phyloP scores from a whole-genome alignment of 2,888 invertebrate genomes.

The Galerucella calmariensis region DNA sequence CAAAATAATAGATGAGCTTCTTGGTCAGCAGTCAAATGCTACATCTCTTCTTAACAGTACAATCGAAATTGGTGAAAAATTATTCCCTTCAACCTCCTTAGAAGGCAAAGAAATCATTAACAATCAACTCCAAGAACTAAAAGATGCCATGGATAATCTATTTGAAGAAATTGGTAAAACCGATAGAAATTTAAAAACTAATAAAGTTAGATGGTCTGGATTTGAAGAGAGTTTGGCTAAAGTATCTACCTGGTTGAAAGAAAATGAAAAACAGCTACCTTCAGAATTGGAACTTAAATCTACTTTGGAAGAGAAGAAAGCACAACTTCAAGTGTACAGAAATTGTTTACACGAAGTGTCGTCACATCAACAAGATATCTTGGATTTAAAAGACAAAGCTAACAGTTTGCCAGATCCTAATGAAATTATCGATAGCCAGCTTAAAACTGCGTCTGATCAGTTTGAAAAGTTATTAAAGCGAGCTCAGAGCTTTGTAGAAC shows the following conservation, averaged over 20 bases:
- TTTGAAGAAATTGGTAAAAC: constrained; percentile 83
- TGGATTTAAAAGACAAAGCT: constrained; percentile 82
- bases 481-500: constrained; percentile 81
- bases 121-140: constrained; percentile 84
- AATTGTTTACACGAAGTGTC: constrained; percentile 84
- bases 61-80: constrained; percentile 87
- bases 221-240: constrained; percentile 87
- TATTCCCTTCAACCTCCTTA: constrained; percentile 85
- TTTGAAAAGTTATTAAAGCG: constrained; percentile 78
- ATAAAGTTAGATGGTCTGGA: constrained; percentile 86
- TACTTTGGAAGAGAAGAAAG: constrained; percentile 91
- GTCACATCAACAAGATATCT: constrained; percentile 85
- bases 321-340: constrained; percentile 86
- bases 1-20: constrained; percentile 77
- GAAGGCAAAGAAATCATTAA: constrained; percentile 89
- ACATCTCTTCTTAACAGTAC: constrained; percentile 83
- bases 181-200: constrained; percentile 84
- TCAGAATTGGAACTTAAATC: constrained; percentile 84
- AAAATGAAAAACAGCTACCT: constrained; percentile 80
- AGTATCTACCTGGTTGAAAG: constrained; percentile 82
- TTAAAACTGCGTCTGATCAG: constrained; percentile 76
- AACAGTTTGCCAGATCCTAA: constrained; percentile 83
- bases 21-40: constrained; percentile 80
- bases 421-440: constrained; percentile 77
- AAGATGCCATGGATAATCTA: constrained; percentile 82